phyloP scores from a whole-genome alignment of 2,113 vertebrate genomes.

The Poicephalus gulielmi region DNA sequence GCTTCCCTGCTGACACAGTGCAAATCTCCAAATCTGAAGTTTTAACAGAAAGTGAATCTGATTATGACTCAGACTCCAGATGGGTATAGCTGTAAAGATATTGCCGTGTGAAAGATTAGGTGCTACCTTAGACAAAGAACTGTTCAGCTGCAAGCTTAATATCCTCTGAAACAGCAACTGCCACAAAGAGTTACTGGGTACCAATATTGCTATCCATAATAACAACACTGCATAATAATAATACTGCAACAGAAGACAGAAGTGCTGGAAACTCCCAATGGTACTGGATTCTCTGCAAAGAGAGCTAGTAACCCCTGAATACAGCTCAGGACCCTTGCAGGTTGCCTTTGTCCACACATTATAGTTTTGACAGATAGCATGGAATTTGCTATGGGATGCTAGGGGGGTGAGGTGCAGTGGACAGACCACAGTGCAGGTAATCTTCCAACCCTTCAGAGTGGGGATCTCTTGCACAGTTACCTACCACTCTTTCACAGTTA shows the following conservation, averaged over 20 bases:
- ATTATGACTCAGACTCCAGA: conserved; percentile 41
- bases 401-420: neutral
- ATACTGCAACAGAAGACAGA: neutral
- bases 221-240: neutral
- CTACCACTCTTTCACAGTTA: neutral
- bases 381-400: neutral
- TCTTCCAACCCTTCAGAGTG: neutral
- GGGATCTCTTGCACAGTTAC: neutral
- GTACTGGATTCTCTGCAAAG: neutral
- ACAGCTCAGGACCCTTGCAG: neutral
- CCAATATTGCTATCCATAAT: neutral
- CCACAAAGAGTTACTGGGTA: conserved; percentile 15
- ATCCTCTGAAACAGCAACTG: conserved; percentile 32
- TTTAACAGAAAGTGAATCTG: conserved; percentile 12
- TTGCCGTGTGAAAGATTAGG: conserved; percentile 31
- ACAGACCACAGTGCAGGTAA: neutral
- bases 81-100: conserved; percentile 22
- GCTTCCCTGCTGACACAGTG: neutral
- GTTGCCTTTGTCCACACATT: neutral
- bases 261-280: neutral
- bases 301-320: neutral
- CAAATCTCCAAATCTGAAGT: conserved; percentile 34
- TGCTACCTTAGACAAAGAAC: conserved; percentile 34
- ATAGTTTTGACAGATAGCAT: rapidly evolving
- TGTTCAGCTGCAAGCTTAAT: conserved; percentile 27